Conservation (phyloP, 2,888 invertebrate genomes). For the Choreutis nemorana region DNA sequence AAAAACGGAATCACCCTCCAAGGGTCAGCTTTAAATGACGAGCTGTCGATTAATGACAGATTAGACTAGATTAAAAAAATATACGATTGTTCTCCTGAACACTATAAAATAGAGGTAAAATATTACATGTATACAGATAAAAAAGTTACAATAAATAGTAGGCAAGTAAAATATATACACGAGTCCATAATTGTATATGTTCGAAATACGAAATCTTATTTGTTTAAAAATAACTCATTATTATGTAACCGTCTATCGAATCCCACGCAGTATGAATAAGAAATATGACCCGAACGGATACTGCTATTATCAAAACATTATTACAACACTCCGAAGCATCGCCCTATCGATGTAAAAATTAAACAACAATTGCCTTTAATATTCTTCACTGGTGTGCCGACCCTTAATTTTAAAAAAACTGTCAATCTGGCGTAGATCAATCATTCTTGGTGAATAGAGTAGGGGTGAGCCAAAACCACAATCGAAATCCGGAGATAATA, state of each 20-base stretch:
- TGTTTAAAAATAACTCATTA: too few relatives aligned
- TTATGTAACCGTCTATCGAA: too few relatives aligned
- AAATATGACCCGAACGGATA: conserved; percentile 64
- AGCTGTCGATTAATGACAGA: conserved; percentile 44
- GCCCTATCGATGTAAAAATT: conserved; percentile 62
- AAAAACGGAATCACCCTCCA: conserved; percentile 44
- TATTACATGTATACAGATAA: too few relatives aligned
- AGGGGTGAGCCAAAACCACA: conserved; percentile 53
- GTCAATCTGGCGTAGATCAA: conserved; percentile 65
- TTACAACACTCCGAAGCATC: conserved; percentile 62
- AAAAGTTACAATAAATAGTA: neutral
- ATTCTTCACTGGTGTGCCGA: conserved; percentile 51
- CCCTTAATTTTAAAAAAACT: conserved; percentile 59
- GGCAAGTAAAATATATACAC: conserved; percentile 1
- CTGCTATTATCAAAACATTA: conserved; percentile 66
- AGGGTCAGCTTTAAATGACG: conserved; percentile 36
- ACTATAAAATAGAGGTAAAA: too few relatives aligned
- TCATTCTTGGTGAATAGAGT: conserved; percentile 54
- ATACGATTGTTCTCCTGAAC: too few relatives aligned
- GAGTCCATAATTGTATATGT: too few relatives aligned
- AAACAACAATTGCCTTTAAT: conserved; percentile 68
- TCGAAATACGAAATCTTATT: too few relatives aligned
- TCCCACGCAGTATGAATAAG: conserved; percentile 65
- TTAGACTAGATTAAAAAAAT: too few relatives aligned
- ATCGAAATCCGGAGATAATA: conserved; percentile 56